Base-by-base conservation (phyloP, 1,140 invertebrate species). In the Drosophila sulfurigaster region DNA sequence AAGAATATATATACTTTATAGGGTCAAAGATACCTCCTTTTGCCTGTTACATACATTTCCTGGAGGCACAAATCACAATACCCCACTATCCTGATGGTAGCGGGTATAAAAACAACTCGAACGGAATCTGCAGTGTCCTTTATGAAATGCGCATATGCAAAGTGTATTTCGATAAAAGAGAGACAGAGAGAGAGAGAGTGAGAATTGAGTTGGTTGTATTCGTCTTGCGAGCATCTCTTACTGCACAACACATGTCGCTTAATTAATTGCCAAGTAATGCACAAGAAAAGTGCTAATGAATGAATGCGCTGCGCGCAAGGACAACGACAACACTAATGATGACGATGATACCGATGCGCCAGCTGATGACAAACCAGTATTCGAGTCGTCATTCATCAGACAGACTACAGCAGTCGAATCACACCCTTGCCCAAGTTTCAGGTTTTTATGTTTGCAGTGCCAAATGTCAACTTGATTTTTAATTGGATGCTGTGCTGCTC, bases 391-490 rank as follows among this genome's bases (percentile, higher is more conserved):
- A 28, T 13, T 5, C 5, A 32, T 1, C 52, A 3, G n/a, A 20
- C 8, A 20, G 10, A 16, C 58, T 10, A 28, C 30, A 43, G 28
- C 46, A 49, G 11, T 10, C 7, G 35, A 2, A 10, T 38, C 20
- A 25, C 20, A 25, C 3, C 20, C 20, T 25, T 25, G 20, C 20
- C 20, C 20, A 25, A 20, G 48, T 13, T n/a, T 20, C 52, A 30
- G 30, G 20, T 32, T 51, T 52, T 54, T 62, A 41, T 75, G 51
- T 57, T 69, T 63, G 43, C 57, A 16, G 32, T 63, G 46, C 51
- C 32, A 64, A 71, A 75, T 72, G 69, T 66, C 59, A 75, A 71
- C 68, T 60, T 65, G 70, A 57, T 54, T 66, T 72, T 76, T 72
- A 76, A 76, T 76, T 76, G 68, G 74, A 59, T 41, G 48, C 69